Percentiles rank a stretch among this genome's conserved stretches.
Evolutionary conservation across 2,888 invertebrate species (phyloP).

Genomic region (Thecocarcelia acutangulata): DNA sequence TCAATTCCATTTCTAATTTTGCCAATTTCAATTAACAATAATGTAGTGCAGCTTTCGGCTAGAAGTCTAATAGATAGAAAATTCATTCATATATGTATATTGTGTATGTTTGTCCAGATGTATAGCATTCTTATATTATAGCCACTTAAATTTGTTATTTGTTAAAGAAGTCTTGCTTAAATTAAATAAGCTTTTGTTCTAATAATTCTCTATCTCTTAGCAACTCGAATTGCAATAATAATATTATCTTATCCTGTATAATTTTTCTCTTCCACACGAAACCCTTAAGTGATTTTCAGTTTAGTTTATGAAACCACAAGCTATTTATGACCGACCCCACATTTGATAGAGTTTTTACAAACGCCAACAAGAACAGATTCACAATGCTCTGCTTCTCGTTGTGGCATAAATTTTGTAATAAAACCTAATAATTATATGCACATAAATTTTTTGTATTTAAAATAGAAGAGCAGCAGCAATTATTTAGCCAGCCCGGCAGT

Average conservation of each 20-base stretch:
- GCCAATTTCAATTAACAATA: too few species aligned
- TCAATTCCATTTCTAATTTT: too few species aligned
- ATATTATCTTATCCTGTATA: background rate
- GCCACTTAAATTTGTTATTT: too few species aligned
- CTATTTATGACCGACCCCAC: background rate
- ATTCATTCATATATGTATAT: too few species aligned
- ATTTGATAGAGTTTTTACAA: background rate
- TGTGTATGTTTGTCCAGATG: too few species aligned
- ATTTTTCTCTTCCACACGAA: background rate
- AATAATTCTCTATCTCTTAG: background rate
- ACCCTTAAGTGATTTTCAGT: slow-evolving; percentile 12
- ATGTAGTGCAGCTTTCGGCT: too few species aligned
- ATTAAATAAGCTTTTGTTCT: background rate
- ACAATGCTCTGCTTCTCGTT: background rate
- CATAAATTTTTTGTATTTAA: slow-evolving; percentile 44
- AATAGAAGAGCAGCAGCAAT: background rate
- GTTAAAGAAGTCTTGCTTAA: too few species aligned
- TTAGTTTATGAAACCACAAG: slow-evolving; percentile 29
- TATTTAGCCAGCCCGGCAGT: slow-evolving; percentile 4
- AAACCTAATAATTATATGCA: slow-evolving; percentile 37
- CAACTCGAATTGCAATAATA: background rate
- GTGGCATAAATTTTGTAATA: slow-evolving; percentile 22
- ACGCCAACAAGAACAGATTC: background rate
- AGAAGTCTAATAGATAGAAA: too few species aligned
- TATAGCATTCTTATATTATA: too few species aligned